Evolutionary conservation across 2,113 vertebrate genomes (phyloP), one percentile per base, ranked within the genome.

Genomic region (Chaenocephalus aceratus): DNA sequence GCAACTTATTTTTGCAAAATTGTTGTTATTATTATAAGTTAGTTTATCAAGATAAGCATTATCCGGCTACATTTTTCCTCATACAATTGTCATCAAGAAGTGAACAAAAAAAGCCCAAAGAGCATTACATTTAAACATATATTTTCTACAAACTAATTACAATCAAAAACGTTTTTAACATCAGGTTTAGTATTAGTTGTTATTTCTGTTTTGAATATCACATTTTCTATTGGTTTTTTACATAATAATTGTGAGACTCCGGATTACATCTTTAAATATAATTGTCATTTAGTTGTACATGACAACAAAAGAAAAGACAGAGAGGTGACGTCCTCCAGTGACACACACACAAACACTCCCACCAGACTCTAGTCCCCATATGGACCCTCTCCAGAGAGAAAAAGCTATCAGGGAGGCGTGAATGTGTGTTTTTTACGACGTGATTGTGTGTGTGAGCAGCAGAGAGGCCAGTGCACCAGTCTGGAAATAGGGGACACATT

Each of bases 401-500:
- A 89, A 89, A 85, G 70, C 90, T 82, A 90, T 91, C 88, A 91
- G 72, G 79, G 83, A 79, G 83, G 74, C 57, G 58, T 87, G 83
- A 81, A 76, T 85, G 85, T 89, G 85, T 75, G 78, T 79, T 82
- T 82, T 85, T 82, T 86, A 84, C 85, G 52, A 80, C 3, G 11
- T 56, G 59, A 57, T 44, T 64, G 52, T 64, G 74, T 79, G 76
- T 82, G 82, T 64, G 82, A 51, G 83, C n/a, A 70, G 48, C 72
- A 44, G 72, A 80, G 86, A 84, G 90, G 88, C 87, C 88, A 82
- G 88, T 90, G 93, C 87, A 93, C 91, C 91, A 91, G 93, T 93
- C 93, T 94, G 91, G 93, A 94, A 94, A 93, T 91, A 88, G 91
- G 88, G 91, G 87, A 89, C 91, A 91, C 93, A 94, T 94, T 93